Evolutionary conservation across 2,888 invertebrate genomes (phyloP).

Genomic region (Tachystola acroxantha): DNA sequence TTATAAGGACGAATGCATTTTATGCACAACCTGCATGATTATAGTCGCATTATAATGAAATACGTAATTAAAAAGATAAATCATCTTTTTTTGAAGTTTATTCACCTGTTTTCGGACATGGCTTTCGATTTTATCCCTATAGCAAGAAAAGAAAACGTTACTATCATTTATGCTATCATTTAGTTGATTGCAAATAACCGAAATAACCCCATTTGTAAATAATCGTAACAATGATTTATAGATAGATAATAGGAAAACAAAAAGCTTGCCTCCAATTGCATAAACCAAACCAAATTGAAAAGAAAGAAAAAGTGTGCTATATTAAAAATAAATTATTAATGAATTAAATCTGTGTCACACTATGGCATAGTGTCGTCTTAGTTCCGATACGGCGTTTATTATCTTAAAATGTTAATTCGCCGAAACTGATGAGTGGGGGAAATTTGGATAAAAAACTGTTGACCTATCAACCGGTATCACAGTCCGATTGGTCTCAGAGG

Average conservation of each 20-base stretch:
- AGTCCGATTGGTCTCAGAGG: conserved; percentile 57
- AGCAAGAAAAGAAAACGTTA: no score
- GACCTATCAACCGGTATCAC: conserved; percentile 56
- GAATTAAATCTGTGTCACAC: conserved; percentile 60
- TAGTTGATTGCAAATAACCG: no score
- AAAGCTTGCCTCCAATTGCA: conserved; percentile 31
- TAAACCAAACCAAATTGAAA: conserved; percentile 34
- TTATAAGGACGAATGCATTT: not conserved
- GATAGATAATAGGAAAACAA: no score
- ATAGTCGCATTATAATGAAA: not conserved
- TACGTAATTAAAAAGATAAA: not conserved
- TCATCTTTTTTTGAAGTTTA: not conserved
- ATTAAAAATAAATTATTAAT: conserved; percentile 51
- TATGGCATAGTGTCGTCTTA: conserved; percentile 55
- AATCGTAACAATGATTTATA: no score
- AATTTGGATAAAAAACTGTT: conserved; percentile 69
- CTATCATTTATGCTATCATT: no score
- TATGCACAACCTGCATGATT: not conserved
- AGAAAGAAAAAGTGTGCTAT: conserved; percentile 42
- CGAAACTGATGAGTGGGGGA: conserved; percentile 56
- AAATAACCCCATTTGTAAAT: no score
- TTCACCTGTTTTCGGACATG: no score
- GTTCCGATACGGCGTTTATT: conserved; percentile 50
- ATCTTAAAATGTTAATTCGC: conserved; percentile 63
- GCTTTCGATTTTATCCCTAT: no score